Evolutionary conservation across 2,113 vertebrate species (phyloP), one percentile per base, ranked within the genome.

Genomic region (Tragulus kanchil): DNA sequence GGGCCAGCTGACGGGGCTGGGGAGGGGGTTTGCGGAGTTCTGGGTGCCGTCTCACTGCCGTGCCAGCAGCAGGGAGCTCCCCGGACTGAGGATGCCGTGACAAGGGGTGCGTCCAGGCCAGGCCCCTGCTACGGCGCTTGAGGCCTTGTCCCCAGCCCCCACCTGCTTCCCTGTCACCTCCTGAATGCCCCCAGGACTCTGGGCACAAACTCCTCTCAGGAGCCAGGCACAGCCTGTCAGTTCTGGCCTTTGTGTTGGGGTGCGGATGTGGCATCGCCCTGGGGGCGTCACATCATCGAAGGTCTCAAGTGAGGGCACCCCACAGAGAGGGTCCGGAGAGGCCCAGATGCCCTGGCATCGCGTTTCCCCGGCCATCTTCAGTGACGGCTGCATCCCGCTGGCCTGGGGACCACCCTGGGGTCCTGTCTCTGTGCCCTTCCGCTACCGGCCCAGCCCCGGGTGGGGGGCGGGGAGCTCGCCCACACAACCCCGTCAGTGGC

Each of bases 251-350:
- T 9, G 4, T 42, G 16, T 16, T 42, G 54, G 65, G 48, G 7
- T 0, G 14, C 19, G 77, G 67, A 3, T 0, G 0, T 10, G 77
- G 16, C 59, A 16, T 42, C 1, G 6, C 13, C 59, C 92, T 8
- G 23, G 3, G 19, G 17, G 8, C 16, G 1, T 23, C 11, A 1
- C 26, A 62, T 62, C 84, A 28, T 42, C 0, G 0, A 21, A 42
- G 36, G 6, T 89, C 26, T 65, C 11, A 2, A 3, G 48, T 59
- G n/a, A 62, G 23, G 31, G 8, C 21, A 0, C 17, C 10, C n/a
- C 7, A 5, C 2, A 36, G 50, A 73, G 10, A 3, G 36, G 45
- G 14, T 17, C 36, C 11, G 17, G 58, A 36, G 45, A 8, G 52
- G n/a, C 6, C 23, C 56, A n/a, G 45, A 3, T 48, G 13, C 25